Evolutionary conservation across 2,113 vertebrate species (phyloP).

Genomic region (Clupea harengus): DNA sequence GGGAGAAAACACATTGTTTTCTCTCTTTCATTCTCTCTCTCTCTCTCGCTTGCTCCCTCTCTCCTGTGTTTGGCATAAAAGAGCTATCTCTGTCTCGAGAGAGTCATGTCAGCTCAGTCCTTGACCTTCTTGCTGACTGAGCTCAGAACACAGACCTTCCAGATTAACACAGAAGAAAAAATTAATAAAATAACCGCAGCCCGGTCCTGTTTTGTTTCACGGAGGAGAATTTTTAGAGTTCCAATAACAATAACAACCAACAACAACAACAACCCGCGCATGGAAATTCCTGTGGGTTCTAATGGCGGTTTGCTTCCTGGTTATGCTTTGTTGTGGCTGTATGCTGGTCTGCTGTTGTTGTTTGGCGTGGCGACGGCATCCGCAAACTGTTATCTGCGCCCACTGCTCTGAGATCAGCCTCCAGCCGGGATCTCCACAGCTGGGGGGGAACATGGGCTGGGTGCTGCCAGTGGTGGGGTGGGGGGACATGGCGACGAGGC

Average conservation of each 20-base stretch:
- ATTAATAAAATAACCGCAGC: neutral
- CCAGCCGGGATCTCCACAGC: neutral
- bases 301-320: neutral
- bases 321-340: neutral
- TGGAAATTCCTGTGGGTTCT: neutral
- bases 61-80: slow-evolving; percentile 4
- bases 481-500: neutral
- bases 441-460: neutral
- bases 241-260: neutral
- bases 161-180: neutral
- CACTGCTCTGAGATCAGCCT: slow-evolving; percentile 25
- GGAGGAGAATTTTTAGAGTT: neutral
- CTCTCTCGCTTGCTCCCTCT: neutral
- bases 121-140: slow-evolving; percentile 4
- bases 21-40: neutral
- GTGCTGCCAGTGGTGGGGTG: neutral
- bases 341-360: neutral
- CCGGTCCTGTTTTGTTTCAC: neutral
- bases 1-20: neutral
- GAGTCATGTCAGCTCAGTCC: slow-evolving; percentile 4
- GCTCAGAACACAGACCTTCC: neutral
- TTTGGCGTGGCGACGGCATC: neutral
- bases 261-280: neutral
- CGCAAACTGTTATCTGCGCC: slow-evolving; percentile 15
- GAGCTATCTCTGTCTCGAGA: neutral